Base-by-base conservation (phyloP, 1,140 invertebrate species). In the Oreohelix idahoensis region DNA sequence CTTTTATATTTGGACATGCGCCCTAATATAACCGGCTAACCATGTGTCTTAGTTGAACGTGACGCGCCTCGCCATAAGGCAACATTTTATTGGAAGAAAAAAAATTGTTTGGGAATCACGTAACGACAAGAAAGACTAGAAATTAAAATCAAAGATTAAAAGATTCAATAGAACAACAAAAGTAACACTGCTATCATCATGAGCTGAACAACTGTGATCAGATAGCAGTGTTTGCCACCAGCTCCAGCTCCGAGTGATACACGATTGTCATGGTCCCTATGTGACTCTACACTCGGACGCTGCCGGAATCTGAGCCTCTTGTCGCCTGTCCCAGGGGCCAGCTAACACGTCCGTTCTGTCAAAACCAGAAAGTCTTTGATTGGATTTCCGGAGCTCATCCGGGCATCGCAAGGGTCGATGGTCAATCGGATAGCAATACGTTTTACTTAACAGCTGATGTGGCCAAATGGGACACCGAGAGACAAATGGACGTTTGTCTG, bases 381-480 rank as follows among this genome's bases (percentile, higher is more conserved):
- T 66, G 63, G 63, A 66, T 66, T 66, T 66, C 63, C 63, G n/a
- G n/a, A 35, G 11, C 29, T 66, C 63, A 66, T 66, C 63, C 29
- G n/a, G 63, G 1, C 63, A 35, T 66, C 26, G 23, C 17, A 73
- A 42, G 38, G 71, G 20, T 73, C 42, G 71, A 73, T 45, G 71
- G 36, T 32, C 36, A 73, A 39, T 73, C 38, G 26, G 38, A 73
- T 29, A 73, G 71, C 71, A 73, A 73, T 73, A 73, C 71, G 26
- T 73, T 73, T 73, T 73, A 73, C 71, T 73, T 39, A 73, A 45
- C 5, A n/a, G 71, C 63, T 32, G 29, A 66, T 66, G 63, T 10
- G 20, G 63, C 63, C 63, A 66, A 66, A 66, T 66, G 63, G 32
- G 29, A 66, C 29, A 66, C 29, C n/a, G n/a, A 66, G 29, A 66